Evolutionary conservation across 2,113 vertebrate species (phyloP), one percentile per base, ranked within the genome.

Genomic region (Talpa occidentalis): DNA sequence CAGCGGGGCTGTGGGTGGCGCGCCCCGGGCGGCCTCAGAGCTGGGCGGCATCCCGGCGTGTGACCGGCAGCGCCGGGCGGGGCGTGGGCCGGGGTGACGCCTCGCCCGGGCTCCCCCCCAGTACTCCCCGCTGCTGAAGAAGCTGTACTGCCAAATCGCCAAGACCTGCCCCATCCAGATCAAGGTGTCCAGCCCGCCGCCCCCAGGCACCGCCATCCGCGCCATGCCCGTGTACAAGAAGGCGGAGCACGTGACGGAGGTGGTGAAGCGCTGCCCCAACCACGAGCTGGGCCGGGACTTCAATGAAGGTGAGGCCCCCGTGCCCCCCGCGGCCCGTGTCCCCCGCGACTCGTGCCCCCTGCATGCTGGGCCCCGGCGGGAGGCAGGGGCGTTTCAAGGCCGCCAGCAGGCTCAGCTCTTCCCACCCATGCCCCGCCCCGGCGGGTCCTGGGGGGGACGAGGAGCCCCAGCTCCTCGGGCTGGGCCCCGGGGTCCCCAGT

Each of bases 191-290:
- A 98, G 98, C 0, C 98, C 98, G 0, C 99, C 99, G 0, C 99
- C 99, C 0, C 99, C 99, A 0, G 99, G 99, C 96, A 99, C 99
- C 52, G 98, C 99, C 91, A 98, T 99, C 97, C 98, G 99, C 40
- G 99, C 99, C 96, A 99, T 99, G 99, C 99, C 99, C 0, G 98
- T 99, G 95, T 99, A 99, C 98, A 99, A 99, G 97, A 99, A 99
- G 97, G 99, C 99, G 0, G 99, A 99, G 94, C 99, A 99, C 0
- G 99, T 99, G 97, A 99, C 99, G 0, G 99, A 99, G 80, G 99
- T 99, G 88, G 99, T 99, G 95, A 99, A 99, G 22, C 99, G 99
- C 90, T 99, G 99, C 95, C 99, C 99, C 93, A 99, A 99, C 97
- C 99, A 99, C 0, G 99, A 99, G 93, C 99, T 99, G 0, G 99